Evolutionary conservation across 2,113 vertebrate genomes (phyloP), one percentile per base, ranked within the genome.

Genomic region (Phyllostomus discolor): DNA sequence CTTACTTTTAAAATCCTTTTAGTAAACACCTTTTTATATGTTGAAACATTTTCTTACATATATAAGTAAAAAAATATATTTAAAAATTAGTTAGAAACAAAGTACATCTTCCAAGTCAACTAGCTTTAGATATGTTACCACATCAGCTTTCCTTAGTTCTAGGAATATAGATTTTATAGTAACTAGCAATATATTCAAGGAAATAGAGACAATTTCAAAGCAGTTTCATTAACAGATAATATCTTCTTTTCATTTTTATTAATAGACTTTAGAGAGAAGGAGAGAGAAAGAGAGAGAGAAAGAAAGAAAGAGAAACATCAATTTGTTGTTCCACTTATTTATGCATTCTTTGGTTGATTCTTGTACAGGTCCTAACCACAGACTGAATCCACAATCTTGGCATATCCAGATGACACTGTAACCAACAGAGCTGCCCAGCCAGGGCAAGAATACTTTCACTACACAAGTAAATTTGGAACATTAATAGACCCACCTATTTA

Each of bases 401-500:
- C 33, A 4, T 67, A n/a, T 28, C 33, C 15, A n/a, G 33, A 67
- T 35, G 33, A 19, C 16, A 19, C 33, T n/a, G 7, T n/a, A n/a
- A n/a, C 66, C 66, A n/a, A 2, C 14, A 1, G 33, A 35, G 33
- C 33, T n/a, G 19, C 33, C 66, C 33, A 1, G 16, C 66, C 66
- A n/a, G 59, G 59, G 26, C 59, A 62, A 62, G 26, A 62, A 24
- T 64, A 54, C 0, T 62, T 75, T 59, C 22, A 64, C 66, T 80
- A 78, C 19, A 95, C 26, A 91, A 91, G 79, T 33, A 72, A 28
- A 67, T 66, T n/a, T 19, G 28, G 66, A n/a, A 76, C 88, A 59
- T 81, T 76, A 69, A 85, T 64, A 72, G 69, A 92, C 97, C 26
- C 24, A 98, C 99, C 99, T 99, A 97, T 99, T 99, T 91, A 99